Conservation (phyloP, 1,140 invertebrate genomes). For the Hormaphis cornu region DNA sequence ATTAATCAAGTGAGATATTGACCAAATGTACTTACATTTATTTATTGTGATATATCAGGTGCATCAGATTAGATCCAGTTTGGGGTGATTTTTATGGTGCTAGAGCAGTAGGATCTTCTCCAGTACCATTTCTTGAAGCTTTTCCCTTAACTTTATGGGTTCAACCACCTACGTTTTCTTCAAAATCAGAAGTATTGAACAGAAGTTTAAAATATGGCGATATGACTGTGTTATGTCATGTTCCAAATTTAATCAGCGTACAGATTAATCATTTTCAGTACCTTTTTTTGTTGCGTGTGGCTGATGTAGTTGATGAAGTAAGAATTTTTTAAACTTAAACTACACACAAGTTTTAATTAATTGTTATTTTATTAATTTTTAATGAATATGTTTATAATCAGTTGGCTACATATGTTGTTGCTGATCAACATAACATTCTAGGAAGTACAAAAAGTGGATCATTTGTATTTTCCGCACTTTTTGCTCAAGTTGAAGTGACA, state of each 20-base stretch:
- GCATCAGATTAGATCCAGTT: constrained; percentile 73
- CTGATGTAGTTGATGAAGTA: constrained; percentile 58
- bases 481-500: constrained; percentile 77
- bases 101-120: constrained; percentile 60
- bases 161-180: constrained; percentile 39
- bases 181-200: background rate
- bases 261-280: constrained; percentile 90
- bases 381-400: constrained; percentile 15
- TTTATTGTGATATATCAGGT: constrained; percentile 41
- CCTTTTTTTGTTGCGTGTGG: constrained; percentile 72
- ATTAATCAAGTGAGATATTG: too few relatives aligned
- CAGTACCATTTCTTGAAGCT: constrained; percentile 80
- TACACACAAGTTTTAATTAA: too few relatives aligned
- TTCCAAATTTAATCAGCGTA: constrained; percentile 67
- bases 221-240: constrained; percentile 60
- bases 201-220: constrained; percentile 43
- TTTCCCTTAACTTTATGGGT: constrained; percentile 79
- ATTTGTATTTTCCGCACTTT: constrained; percentile 61
- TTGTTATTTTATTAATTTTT: background rate
- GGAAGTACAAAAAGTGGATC: constrained; percentile 42
- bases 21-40: background rate
- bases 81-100: constrained; percentile 85
- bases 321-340: too few relatives aligned
- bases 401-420: constrained; percentile 64
- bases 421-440: constrained; percentile 55